These are phyloP conservation scores for Dasypus novemcinctus DNA, from an alignment of 2,113 vertebrate species.

Conservation along the genomic window DNA sequence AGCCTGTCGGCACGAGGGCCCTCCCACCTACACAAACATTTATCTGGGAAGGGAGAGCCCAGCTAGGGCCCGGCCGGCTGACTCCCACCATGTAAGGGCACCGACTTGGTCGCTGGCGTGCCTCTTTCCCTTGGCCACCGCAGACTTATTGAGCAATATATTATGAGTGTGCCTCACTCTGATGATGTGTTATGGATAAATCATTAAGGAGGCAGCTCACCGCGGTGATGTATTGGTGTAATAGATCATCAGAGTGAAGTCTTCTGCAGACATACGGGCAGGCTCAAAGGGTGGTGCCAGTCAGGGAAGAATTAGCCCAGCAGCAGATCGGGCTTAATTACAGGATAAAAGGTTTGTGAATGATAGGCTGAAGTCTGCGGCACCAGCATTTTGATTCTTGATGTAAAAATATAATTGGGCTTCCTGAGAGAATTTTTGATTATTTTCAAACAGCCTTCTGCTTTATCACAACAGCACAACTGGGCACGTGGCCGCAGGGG, in stretches of 20 bases:
- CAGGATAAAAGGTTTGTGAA: conserved; percentile 79
- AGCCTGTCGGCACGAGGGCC: not conserved
- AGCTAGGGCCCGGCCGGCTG: not conserved
- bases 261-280: not conserved
- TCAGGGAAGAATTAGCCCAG: conserved; percentile 61
- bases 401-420: conserved; percentile 78
- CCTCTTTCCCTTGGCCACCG: conserved; percentile 15
- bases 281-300: conserved; percentile 47
- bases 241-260: conserved; percentile 17
- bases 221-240: conserved; percentile 11
- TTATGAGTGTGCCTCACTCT: conserved; percentile 40
- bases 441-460: conserved; percentile 73
- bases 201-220: conserved; percentile 64
- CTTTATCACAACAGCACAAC: conserved; percentile 50
- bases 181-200: conserved; percentile 71
- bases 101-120: not conserved
- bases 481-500: not conserved
- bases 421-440: conserved; percentile 77
- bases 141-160: conserved; percentile 50
- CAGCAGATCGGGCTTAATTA: conserved; percentile 77
- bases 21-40: conserved; percentile 47
- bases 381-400: conserved; percentile 72
- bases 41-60: conserved; percentile 39
- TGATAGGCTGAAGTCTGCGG: conserved; percentile 65
- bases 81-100: conserved; percentile 37